Evolutionary conservation across 2,113 vertebrate genomes (phyloP).

Genomic region (Odocoileus hemionus): DNA sequence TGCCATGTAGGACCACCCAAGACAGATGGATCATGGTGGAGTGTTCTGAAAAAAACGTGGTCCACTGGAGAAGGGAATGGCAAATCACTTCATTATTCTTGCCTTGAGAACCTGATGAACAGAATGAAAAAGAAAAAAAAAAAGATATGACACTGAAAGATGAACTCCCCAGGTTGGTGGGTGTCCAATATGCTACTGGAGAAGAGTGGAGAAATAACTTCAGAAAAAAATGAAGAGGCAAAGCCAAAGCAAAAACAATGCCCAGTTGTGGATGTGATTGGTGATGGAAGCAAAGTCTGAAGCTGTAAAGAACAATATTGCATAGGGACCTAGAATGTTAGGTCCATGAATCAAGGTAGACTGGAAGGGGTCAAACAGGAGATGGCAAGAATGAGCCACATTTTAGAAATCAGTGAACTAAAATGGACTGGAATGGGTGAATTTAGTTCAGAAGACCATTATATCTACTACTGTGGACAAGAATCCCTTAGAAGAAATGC

Average conservation of each 20-base stretch:
- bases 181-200: neutral
- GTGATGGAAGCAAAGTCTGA: neutral
- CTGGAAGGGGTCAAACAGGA: neutral
- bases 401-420: neutral
- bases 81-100: neutral
- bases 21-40: neutral
- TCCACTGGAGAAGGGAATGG: neutral
- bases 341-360: neutral
- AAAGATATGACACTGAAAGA: neutral
- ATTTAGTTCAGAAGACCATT: neutral
- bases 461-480: neutral
- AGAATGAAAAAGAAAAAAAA: neutral
- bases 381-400: neutral
- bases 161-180: neutral
- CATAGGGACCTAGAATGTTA: neutral
- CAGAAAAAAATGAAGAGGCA: neutral
- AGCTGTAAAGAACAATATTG: neutral
- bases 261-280: neutral
- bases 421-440: neutral
- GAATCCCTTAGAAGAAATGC: neutral
- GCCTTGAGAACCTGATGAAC: neutral
- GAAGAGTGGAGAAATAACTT: neutral
- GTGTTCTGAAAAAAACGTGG: neutral
- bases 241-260: neutral
- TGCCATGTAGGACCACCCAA: neutral